These are phyloP conservation scores for Rhagophthalmus giganteus DNA, from an alignment of 2,888 invertebrate species.

Conservation along the genomic window DNA sequence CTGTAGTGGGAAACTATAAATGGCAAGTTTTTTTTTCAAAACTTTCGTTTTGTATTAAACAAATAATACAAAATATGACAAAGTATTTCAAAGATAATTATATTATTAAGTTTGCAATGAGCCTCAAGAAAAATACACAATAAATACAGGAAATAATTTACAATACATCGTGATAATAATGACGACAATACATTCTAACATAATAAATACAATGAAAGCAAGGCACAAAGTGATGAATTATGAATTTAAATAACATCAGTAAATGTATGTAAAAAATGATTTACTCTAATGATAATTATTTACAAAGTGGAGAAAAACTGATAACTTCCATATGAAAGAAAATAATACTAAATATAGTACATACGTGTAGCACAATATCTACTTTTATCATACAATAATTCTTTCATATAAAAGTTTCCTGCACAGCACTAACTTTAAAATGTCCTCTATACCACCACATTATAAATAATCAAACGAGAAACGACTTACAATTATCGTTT, in stretches of 20 bases:
- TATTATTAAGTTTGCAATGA: constrained; percentile 27
- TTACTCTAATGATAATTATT: constrained; percentile 19
- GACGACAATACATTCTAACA: constrained; percentile 28
- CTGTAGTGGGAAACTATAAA: background rate
- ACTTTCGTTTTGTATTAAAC: constrained; percentile 16
- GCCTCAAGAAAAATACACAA: constrained; percentile 40
- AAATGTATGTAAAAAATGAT: constrained; percentile 26
- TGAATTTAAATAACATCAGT: constrained; percentile 31
- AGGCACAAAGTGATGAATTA: constrained; percentile 48
- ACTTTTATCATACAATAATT: background rate
- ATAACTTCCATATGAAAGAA: constrained; percentile 10
- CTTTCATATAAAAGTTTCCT: constrained; percentile 9
- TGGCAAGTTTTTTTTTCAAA: constrained; percentile 10
- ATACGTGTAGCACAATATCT: background rate
- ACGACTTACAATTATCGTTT: constrained; percentile 9
- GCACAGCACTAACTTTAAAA: constrained; percentile 1
- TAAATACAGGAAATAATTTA: constrained; percentile 49
- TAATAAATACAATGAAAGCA: constrained; percentile 47
- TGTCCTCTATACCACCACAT: constrained; percentile 9
- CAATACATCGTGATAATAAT: constrained; percentile 32
- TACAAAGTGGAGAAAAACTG: constrained; percentile 20
- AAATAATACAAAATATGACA: constrained; percentile 19
- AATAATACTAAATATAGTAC: background rate
- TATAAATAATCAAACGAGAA: constrained; percentile 14
- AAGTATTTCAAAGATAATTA: constrained; percentile 20